A percentile compares a stretch with the other conserved stretches of the same genome.
phyloP scores from a whole-genome alignment of 2,888 invertebrate species.

The Eupithecia inturbata region DNA sequence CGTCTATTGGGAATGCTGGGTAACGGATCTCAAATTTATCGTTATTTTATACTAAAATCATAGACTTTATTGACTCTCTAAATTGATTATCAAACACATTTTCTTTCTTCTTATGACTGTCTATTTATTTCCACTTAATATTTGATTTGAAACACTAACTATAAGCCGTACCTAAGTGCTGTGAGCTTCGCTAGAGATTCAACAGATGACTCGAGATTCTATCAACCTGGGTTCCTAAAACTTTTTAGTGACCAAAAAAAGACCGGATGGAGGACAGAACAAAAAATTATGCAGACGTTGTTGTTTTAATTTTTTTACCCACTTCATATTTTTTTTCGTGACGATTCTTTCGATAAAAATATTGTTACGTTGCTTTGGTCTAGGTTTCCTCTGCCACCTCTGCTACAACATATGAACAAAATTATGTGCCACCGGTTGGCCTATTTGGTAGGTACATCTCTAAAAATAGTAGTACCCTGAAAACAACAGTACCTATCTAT shows the following conservation, averaged over 20 bases:
- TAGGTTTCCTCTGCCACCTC: not conserved
- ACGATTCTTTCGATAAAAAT: not conserved
- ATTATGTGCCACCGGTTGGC: not conserved
- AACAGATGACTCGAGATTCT: not conserved
- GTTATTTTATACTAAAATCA: conserved; percentile 10
- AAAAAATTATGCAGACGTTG: not conserved
- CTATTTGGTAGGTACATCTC: not conserved
- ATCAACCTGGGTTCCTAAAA: not conserved
- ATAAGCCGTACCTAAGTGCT: not conserved
- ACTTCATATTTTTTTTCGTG: not conserved
- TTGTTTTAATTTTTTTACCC: not conserved
- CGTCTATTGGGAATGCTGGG: not conserved
- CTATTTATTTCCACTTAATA: not conserved
- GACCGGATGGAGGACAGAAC: not conserved
- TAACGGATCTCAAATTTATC: conserved; percentile 12
- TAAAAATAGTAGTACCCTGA: no score
- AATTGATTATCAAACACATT: not conserved
- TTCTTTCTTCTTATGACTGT: not conserved
- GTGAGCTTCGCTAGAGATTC: not conserved
- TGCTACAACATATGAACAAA: not conserved
- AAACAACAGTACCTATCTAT: no score
- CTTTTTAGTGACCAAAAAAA: not conserved
- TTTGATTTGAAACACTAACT: not conserved
- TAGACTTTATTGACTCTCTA: not conserved
- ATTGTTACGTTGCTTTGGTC: not conserved